Base-by-base conservation (phyloP, 2,113 vertebrate species). In the Trematomus loennbergii region DNA sequence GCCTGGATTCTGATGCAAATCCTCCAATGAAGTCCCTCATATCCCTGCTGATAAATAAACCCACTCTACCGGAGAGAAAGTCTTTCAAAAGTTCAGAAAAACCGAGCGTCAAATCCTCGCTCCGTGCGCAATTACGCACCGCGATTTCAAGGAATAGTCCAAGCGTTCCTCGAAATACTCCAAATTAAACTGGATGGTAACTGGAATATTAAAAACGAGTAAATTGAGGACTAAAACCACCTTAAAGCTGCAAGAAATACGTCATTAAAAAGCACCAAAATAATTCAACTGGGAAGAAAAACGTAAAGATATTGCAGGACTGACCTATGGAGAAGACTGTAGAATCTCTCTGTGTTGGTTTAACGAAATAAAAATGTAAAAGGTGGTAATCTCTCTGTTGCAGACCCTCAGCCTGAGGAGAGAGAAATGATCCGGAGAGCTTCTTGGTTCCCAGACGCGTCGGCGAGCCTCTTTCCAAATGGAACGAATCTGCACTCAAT, bases 401-500 rank as follows among this genome's bases (percentile, higher is more conserved):
- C n/a, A 67, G 78, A 76, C 58, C 72, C 53, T 68, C 63, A 45
- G 57, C 64, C 73, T 58, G 70, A 57, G 53, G 52, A 40, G 29
- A 45, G 73, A 48, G 62, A 79, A 83, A 45, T 75, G 82, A 70
- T 84, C 70, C 83, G 84, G 65, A 75, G 88, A 79, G 72, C 83
- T 88, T 59, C 60, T 57, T 33, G 78, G 86, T 71, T 87, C 84
- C 90, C 91, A 89, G 93, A 91, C 55, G 93, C 87, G 85, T 81
- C 81, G 52, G 72, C 58, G 66, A 91, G 90, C 91, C 94, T 95
- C 79, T 82, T 83, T 96, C 93, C 94, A 94, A 99, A 96, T 98
- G 97, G 94, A 95, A 94, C 94, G 95, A 94, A 88, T 94, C 96
- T 76, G 93, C 91, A 90, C 93, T 89, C 95, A 88, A 92, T 91